Evolutionary conservation across 2,888 invertebrate species (phyloP), one percentile per base, ranked within the genome.

Genomic region (Sesamia inferens): DNA sequence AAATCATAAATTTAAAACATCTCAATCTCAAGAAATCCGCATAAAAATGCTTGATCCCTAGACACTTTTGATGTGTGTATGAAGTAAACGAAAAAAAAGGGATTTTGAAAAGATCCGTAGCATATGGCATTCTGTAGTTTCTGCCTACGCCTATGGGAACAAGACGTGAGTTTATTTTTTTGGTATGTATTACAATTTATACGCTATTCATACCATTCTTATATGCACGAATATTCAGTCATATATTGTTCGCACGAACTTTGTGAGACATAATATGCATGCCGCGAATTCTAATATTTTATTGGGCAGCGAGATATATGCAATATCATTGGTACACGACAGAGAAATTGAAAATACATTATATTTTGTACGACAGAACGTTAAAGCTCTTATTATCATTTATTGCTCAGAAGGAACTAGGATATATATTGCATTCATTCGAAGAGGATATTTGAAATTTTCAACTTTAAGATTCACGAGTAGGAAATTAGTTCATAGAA

Each of bases 211-310:
- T 79, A 77, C 62, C 67, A 78, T 78, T 82, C 71, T 64, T 77
- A 66, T 74, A 79, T 78, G 79, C 85, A 86, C 81, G 82, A 85
- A 78, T 79, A 72, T 63, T 61, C 67, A 44, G 44, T 58, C 78
- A 83, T 86, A 87, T 87, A 86, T 87, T 78, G 81, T 81, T 84
- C 82, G 73, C 70, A 81, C 77, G 81, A 79, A 82, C 82, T n/a
- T n/a, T 82, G 80, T 74, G 81, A 80, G 80, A 81, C 84, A 85
- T 84, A 88, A 89, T 89, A 88, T 90, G 88, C 89, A 89, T 87
- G 86, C 87, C 87, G 80, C 85, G 86, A 87, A 84, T 87, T 89
- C 89, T 88, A 89, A 90, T 89, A 90, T 88, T 91, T 91, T 89
- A 92, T 90, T 88, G 88, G 85, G 72, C 81, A 81, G 78, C 78